Conservation (phyloP, 2,113 vertebrate genomes). For the Atrichornis clamosus region DNA sequence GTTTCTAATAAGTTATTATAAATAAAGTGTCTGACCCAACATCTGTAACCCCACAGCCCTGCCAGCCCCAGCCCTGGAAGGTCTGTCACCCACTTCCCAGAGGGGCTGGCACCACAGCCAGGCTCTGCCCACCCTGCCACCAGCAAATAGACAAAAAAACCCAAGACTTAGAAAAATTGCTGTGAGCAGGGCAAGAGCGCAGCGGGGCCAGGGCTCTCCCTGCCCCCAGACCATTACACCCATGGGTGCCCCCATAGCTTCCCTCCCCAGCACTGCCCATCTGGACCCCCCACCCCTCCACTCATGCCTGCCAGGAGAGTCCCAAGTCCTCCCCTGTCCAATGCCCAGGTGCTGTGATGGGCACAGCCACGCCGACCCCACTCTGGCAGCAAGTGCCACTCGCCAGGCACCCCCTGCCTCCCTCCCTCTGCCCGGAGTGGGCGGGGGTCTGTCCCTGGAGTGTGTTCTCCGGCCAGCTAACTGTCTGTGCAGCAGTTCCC, state of each 20-base stretch:
- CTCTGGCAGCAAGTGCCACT: accelerated
- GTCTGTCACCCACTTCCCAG: not conserved
- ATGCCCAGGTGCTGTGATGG: accelerated
- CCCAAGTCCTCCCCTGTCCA: accelerated
- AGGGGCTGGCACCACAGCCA: accelerated
- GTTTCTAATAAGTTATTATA: conserved; percentile 53
- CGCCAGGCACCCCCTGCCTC: not conserved
- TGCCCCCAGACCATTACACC: not conserved
- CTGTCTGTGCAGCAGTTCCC: conserved; percentile 36
- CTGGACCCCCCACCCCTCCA: not conserved
- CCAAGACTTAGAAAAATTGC: not conserved
- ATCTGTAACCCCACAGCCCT: not conserved
- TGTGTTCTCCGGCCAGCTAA: not conserved
- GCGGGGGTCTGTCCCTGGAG: not conserved
- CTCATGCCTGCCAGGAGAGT: not conserved
- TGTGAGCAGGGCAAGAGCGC: not conserved
- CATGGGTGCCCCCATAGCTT: not conserved
- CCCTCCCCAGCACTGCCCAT: not conserved
- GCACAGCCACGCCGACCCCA: accelerated
- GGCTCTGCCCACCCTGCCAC: not conserved
- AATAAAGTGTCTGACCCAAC: not conserved
- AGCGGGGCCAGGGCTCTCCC: not conserved
- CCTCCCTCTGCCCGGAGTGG: not conserved
- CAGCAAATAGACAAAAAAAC: not conserved
- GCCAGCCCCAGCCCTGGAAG: not conserved